Conservation (phyloP, 2,888 invertebrate species). For the Palloptera scutellata region DNA sequence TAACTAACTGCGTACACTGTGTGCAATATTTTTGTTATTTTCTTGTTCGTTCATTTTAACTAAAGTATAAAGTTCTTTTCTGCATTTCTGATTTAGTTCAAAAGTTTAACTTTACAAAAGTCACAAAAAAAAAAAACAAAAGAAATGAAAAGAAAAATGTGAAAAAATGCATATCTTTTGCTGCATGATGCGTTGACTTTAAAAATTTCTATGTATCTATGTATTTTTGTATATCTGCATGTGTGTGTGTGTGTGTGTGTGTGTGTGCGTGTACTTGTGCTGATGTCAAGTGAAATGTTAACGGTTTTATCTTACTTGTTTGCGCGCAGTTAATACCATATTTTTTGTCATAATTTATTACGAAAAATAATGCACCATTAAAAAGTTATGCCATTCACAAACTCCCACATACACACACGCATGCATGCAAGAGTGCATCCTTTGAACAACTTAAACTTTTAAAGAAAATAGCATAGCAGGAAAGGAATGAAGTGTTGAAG, state of each 20-base stretch:
- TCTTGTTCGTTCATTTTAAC: too few species aligned
- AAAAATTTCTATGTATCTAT: neutral
- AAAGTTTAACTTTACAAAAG: constrained; percentile 36
- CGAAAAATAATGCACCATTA: constrained; percentile 56
- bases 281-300: constrained; percentile 46
- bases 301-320: constrained; percentile 47
- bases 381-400: constrained; percentile 45
- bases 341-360: constrained; percentile 54
- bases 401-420: neutral
- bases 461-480: too few species aligned
- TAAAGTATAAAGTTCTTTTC: constrained; percentile 20
- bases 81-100: constrained; percentile 41
- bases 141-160: neutral
- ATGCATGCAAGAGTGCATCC: neutral
- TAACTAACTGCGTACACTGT: too few species aligned
- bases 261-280: neutral
- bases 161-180: neutral
- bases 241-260: neutral
- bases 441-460: neutral
- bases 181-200: neutral
- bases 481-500: neutral
- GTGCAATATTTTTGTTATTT: too few species aligned
- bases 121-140: neutral
- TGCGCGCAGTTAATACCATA: constrained; percentile 46
- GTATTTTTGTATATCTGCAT: too few species aligned